phyloP scores from a whole-genome alignment of 2,888 invertebrate species.

The Ichneumon xanthorius region DNA sequence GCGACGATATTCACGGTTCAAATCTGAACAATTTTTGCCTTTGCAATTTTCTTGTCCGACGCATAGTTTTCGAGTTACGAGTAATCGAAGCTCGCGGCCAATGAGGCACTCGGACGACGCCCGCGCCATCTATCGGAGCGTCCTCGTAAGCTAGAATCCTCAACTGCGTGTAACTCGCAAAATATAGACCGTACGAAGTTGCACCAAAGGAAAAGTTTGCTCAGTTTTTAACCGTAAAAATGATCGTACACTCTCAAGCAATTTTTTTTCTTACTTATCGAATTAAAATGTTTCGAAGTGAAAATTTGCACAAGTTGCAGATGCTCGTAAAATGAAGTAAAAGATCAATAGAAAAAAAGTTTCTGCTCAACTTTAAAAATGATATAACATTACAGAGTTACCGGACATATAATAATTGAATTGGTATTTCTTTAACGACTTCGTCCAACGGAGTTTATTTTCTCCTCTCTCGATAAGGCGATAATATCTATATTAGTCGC shows the following conservation, averaged over 20 bases:
- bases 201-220: neutral
- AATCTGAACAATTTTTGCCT: neutral
- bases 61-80: neutral
- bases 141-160: neutral
- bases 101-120: neutral
- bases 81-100: neutral
- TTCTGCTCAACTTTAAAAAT: neutral
- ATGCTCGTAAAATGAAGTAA: neutral
- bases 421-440: neutral
- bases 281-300: neutral
- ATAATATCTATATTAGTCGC: constrained; percentile 11
- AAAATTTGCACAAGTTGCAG: neutral
- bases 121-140: constrained; percentile 7
- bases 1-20: neutral
- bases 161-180: neutral
- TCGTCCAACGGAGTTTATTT: neutral
- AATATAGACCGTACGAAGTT: neutral
- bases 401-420: neutral
- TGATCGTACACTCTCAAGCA: neutral
- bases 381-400: neutral
- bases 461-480: neutral
- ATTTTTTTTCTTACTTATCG: neutral
- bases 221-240: neutral
- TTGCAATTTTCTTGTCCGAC: neutral
- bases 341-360: neutral